Conservation (phyloP, 1,140 invertebrate genomes). For the Orius laevigatus region DNA sequence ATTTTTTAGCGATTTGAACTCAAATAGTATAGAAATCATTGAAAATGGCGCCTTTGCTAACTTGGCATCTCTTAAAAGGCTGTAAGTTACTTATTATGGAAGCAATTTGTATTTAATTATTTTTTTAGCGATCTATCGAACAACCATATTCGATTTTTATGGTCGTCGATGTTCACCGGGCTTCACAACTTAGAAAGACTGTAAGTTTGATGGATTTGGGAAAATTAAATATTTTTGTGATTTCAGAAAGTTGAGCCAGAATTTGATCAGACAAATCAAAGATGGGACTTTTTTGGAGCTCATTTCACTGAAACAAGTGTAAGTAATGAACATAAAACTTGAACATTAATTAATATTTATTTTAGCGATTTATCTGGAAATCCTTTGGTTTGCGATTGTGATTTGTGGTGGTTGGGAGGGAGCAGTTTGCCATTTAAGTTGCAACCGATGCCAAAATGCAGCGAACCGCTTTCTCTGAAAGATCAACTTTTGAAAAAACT, state of each 20-base stretch:
- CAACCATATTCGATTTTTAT: slow-evolving; percentile 18
- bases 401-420: slow-evolving; percentile 56
- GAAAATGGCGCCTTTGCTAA: slow-evolving; percentile 19
- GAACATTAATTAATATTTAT: slow-evolving; percentile 11
- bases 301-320: slow-evolving; percentile 29
- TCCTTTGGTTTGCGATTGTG: slow-evolving; percentile 66
- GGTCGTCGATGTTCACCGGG: slow-evolving; percentile 18
- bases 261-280: slow-evolving; percentile 46
- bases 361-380: slow-evolving; percentile 56
- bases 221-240: slow-evolving; percentile 21
- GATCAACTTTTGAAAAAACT: slow-evolving; percentile 50
- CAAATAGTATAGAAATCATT: slow-evolving; percentile 19
- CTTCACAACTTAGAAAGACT: slow-evolving; percentile 40
- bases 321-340: slow-evolving; percentile 21
- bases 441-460: slow-evolving; percentile 51
- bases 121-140: slow-evolving; percentile 20
- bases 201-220: slow-evolving; percentile 28
- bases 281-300: slow-evolving; percentile 46
- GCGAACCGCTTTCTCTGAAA: slow-evolving; percentile 44
- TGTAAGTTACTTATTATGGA: slow-evolving; percentile 17
- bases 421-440: slow-evolving; percentile 49
- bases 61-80: slow-evolving; percentile 17
- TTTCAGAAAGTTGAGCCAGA: slow-evolving; percentile 38
- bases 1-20: slow-evolving; percentile 18
- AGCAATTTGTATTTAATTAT: slow-evolving; percentile 2